Evolutionary conservation across 1,140 invertebrate species (phyloP).

Genomic region (Drosophila ogumai): DNA sequence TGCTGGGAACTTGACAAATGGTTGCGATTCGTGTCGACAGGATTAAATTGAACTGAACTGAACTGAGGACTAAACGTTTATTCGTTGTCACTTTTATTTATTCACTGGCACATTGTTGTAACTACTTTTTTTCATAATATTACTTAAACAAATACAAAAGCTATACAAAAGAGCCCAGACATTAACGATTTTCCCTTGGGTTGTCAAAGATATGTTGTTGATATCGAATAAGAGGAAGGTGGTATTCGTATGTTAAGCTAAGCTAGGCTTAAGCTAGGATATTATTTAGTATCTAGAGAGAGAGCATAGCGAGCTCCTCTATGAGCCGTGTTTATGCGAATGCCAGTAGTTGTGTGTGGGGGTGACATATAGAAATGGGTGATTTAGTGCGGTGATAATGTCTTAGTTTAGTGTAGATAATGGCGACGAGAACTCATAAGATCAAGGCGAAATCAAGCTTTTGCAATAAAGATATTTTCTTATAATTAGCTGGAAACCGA

Average conservation of each 20-base stretch:
- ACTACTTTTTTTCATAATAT: not conserved
- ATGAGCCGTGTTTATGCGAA: conserved; percentile 42
- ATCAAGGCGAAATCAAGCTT: conserved; percentile 19
- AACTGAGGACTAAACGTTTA: conserved; percentile 21
- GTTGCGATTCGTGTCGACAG: conserved; percentile 37
- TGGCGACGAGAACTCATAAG: conserved; percentile 24
- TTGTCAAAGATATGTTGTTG: conserved; percentile 58
- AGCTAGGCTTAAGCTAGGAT: conserved; percentile 61
- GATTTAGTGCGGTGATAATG: conserved; percentile 34
- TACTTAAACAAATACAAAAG: conserved; percentile 9
- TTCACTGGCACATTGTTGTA: conserved; percentile 33
- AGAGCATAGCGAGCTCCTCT: conserved; percentile 16
- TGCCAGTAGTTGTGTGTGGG: conserved; percentile 22
- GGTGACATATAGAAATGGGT: conserved; percentile 23
- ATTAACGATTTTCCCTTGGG: conserved; percentile 18
- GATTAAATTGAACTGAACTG: conserved; percentile 43
- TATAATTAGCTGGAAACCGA: conserved; percentile 23
- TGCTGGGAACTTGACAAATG: conserved; percentile 56
- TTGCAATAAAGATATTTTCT: conserved; percentile 33
- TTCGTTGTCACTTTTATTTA: conserved; percentile 20
- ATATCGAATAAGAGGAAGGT: conserved; percentile 14
- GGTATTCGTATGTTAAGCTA: conserved; percentile 60
- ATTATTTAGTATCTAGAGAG: conserved; percentile 37
- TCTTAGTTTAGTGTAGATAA: conserved; percentile 19
- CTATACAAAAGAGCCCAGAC: conserved; percentile 13